phyloP scores from a whole-genome alignment of 2,888 invertebrate species.

The Drosophila kambysellisi region DNA sequence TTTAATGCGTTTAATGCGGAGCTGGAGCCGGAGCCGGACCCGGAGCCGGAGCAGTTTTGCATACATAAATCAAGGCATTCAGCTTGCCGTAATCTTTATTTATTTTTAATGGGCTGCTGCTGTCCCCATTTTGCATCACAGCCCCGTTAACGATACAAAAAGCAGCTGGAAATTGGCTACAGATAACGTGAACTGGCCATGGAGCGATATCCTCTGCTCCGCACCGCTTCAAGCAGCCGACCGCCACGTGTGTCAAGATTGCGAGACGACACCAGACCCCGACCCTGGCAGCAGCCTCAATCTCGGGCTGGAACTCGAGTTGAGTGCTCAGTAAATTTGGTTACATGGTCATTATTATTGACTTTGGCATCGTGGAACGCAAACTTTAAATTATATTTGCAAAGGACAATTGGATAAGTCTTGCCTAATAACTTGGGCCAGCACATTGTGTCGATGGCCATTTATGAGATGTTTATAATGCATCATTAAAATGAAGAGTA shows the following conservation, averaged over 20 bases:
- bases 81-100: slow-evolving; percentile 75
- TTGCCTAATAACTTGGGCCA: slow-evolving; percentile 18
- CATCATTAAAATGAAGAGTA: slow-evolving; percentile 10
- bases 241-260: slow-evolving; percentile 23
- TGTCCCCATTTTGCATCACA: slow-evolving; percentile 19
- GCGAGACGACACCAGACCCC: neutral
- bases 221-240: slow-evolving; percentile 53
- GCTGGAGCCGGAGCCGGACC: slow-evolving; percentile 8
- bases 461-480: slow-evolving; percentile 34
- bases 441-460: neutral
- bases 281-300: slow-evolving; percentile 10
- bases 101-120: slow-evolving; percentile 70
- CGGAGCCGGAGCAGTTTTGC: slow-evolving; percentile 42
- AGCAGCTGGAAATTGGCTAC: slow-evolving; percentile 63
- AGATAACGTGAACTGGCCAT: slow-evolving; percentile 53
- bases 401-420: slow-evolving; percentile 73
- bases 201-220: slow-evolving; percentile 1
- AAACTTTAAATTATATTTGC: slow-evolving; percentile 77
- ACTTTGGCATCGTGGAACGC: slow-evolving; percentile 61
- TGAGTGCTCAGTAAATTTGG: slow-evolving; percentile 67
- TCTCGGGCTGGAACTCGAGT: slow-evolving; percentile 32
- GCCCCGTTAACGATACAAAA: slow-evolving; percentile 35
- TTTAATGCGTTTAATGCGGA: slow-evolving; percentile 38
- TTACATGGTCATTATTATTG: slow-evolving; percentile 78
- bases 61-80: slow-evolving; percentile 73